Percentiles rank a stretch among this genome's conserved stretches.
Conservation (phyloP, 2,797 vertebrate species). For the Crax fasciolata region DNA sequence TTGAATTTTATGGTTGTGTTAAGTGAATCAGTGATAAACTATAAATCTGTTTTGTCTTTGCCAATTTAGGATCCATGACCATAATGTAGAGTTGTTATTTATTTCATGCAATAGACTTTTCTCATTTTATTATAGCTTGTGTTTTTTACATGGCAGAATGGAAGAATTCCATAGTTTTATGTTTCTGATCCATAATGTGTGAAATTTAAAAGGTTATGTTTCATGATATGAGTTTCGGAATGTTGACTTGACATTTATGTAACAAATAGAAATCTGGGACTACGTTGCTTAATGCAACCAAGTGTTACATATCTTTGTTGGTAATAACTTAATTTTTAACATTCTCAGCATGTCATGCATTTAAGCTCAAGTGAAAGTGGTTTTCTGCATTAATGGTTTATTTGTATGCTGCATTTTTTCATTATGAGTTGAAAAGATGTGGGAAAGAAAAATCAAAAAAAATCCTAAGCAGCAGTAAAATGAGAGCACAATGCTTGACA, state of each 20-base stretch:
- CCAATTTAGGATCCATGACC: slow-evolving; percentile 56
- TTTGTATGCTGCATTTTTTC: slow-evolving; percentile 51
- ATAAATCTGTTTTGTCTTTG: slow-evolving; percentile 41
- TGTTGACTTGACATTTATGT: slow-evolving; percentile 72
- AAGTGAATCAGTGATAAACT: slow-evolving; percentile 37
- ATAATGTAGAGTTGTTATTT: slow-evolving; percentile 48
- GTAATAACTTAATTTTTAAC: slow-evolving; percentile 73
- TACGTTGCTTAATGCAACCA: slow-evolving; percentile 45
- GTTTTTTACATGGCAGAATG: slow-evolving; percentile 39
- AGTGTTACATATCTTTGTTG: slow-evolving; percentile 63
- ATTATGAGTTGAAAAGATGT: slow-evolving; percentile 31
- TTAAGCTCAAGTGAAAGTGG: slow-evolving; percentile 45
- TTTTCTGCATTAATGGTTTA: slow-evolving; percentile 64
- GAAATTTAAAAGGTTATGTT: slow-evolving; percentile 79
- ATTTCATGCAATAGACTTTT: slow-evolving; percentile 65
- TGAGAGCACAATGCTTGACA: background rate
- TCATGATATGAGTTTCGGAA: slow-evolving; percentile 43
- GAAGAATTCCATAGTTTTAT: slow-evolving; percentile 56
- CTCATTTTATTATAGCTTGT: slow-evolving; percentile 28
- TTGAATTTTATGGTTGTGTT: background rate
- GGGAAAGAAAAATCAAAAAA: slow-evolving; percentile 27
- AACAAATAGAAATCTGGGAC: slow-evolving; percentile 58
- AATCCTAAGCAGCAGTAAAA: background rate
- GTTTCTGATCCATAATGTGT: slow-evolving; percentile 72
- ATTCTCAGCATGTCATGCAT: slow-evolving; percentile 46